A percentile compares a stretch with the other conserved stretches of the same genome.
phyloP scores from a whole-genome alignment of 2,888 invertebrate genomes.

The Notodromas monacha region DNA sequence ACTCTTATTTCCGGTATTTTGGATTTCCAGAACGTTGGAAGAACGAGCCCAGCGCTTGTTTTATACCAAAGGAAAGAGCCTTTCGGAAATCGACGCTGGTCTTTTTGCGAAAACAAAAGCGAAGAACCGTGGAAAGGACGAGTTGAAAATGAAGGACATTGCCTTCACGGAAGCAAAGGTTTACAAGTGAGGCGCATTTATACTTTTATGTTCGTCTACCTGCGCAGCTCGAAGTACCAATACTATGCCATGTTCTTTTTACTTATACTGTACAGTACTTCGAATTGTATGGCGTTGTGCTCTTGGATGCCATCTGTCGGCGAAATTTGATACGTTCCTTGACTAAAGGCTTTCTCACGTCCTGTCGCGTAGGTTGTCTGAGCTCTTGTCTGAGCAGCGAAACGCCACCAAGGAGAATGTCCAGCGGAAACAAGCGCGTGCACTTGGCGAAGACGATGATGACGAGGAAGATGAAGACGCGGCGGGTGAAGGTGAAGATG shows the following conservation, averaged over 20 bases:
- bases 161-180: constrained; percentile 60
- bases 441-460: constrained; percentile 66
- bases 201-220: not conserved
- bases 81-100: constrained; percentile 61
- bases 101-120: constrained; percentile 64
- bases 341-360: too few relatives aligned
- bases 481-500: constrained; percentile 33
- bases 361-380: constrained; percentile 31
- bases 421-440: constrained; percentile 81
- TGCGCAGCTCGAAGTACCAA: too few relatives aligned
- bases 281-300: too few relatives aligned
- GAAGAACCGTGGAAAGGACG: constrained; percentile 26
- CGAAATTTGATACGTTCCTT: too few relatives aligned
- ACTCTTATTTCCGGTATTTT: too few relatives aligned
- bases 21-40: constrained; percentile 38
- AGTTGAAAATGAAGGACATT: constrained; percentile 43
- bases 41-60: constrained; percentile 86
- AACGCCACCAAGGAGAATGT: constrained; percentile 87
- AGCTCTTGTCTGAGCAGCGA: constrained; percentile 48
- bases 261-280: not conserved
- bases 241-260: not conserved
- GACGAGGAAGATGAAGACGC: constrained; percentile 47
- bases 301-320: too few relatives aligned
- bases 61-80: constrained; percentile 51
- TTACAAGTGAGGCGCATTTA: constrained; percentile 25